Base-by-base conservation (phyloP, 2,888 invertebrate species). In the Colostygia pectinataria region DNA sequence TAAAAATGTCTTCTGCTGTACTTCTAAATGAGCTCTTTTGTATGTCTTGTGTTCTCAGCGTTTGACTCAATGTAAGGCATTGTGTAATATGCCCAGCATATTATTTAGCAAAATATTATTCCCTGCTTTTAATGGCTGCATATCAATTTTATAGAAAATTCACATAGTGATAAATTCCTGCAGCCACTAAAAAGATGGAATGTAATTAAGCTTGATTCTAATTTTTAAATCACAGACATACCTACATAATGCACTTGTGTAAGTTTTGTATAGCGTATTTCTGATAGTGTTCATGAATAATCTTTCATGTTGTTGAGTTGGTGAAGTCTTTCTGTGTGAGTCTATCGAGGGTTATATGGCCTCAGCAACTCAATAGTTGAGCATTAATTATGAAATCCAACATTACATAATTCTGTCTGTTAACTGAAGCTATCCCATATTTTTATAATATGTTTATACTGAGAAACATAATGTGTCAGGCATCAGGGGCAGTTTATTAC, bases 231-330 rank as follows among this genome's bases (percentile, higher is more conserved):
- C 74, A 78, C 77, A 68, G 74, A 36, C n/a, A n/a, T n/a, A n/a
- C n/a, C n/a, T 20, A 78, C 76, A 68, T 69, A 70, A 67, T 71
- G 75, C 76, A 77, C 74, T 50, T 80, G 74, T 80, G 77, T 83
- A 78, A 77, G 77, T 77, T 78, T 76, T 74, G 61, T 74, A 74
- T 75, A 74, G 76, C 15, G 20, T 38, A 73, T 71, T 68, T 68
- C 68, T 79, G 81, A 69, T 73, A 76, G 68, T 58, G 52, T 47
- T 38, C 13, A 6, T 9, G 2, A 12, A 33, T 56, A 59, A 65
- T 61, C 28, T 59, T 56, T 48, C 53, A 49, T 50, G 51, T 32
- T 55, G 55, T 59, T 61, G 62, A 65, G 57, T 71, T 63, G 53
- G 60, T 68, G 69, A 55, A 57, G 65, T 59, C 64, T 70, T 57